These are phyloP conservation scores for Turdus rufiventris DNA, from an alignment of 2,113 vertebrate genomes.

Conservation along the genomic window DNA sequence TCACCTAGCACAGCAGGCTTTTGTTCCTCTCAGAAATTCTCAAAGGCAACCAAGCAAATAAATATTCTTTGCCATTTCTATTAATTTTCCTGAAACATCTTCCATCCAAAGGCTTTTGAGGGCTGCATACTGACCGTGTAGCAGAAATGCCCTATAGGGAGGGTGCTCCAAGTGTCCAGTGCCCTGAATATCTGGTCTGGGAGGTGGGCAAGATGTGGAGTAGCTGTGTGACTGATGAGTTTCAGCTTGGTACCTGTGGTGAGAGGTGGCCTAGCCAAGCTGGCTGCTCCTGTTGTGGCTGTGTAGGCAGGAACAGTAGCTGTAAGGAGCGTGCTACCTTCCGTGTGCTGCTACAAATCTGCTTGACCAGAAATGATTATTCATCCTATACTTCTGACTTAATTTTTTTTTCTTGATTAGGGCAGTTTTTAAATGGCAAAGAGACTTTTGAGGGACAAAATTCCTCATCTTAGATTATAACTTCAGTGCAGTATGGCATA, in stretches of 20 bases:
- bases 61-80: neutral
- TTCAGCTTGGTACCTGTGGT: neutral
- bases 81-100: neutral
- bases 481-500: neutral
- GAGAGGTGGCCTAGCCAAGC: neutral
- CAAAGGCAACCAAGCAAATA: neutral
- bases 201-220: neutral
- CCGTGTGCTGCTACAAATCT: neutral
- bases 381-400: neutral
- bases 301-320: neutral
- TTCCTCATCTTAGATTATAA: neutral
- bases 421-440: neutral
- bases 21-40: neutral
- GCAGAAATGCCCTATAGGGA: neutral
- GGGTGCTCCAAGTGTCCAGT: neutral
- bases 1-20: neutral
- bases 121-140: rapidly evolving
- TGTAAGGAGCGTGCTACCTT: neutral
- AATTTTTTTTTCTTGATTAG: neutral
- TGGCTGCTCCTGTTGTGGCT: neutral
- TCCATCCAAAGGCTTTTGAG: neutral
- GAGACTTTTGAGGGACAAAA: neutral
- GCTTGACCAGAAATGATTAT: rapidly evolving
- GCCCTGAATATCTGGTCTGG: neutral
- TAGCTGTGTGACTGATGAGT: neutral